These are phyloP conservation scores for Esox lucius DNA, from an alignment of 2,797 vertebrate genomes.

Conservation along the genomic window DNA sequence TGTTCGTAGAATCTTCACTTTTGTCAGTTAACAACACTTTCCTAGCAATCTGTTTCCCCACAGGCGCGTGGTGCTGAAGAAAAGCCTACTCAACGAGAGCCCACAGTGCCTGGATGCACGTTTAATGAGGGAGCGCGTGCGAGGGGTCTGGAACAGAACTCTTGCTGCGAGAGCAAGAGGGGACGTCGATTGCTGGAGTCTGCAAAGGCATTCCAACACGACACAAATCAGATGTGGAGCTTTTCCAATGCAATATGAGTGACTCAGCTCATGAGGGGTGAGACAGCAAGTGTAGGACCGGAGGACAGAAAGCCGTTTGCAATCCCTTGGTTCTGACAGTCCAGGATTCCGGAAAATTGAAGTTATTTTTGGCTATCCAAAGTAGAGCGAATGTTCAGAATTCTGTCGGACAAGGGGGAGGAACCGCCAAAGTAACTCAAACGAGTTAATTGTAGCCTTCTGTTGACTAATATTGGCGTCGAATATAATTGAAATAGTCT, in stretches of 20 bases:
- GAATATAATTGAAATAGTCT: background rate
- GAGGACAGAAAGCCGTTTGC: background rate
- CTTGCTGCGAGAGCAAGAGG: background rate
- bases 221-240: slow-evolving; percentile 12
- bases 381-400: slow-evolving; percentile 16
- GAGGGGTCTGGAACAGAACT: slow-evolving; percentile 6
- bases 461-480: slow-evolving; percentile 1
- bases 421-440: slow-evolving; percentile 1
- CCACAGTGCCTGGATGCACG: slow-evolving; percentile 16
- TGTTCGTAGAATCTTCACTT: background rate
- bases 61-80: background rate
- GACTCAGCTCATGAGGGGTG: slow-evolving; percentile 18
- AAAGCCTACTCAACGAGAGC: slow-evolving; percentile 1
- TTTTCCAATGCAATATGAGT: slow-evolving; percentile 14
- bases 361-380: slow-evolving; percentile 3
- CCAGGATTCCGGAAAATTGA: slow-evolving; percentile 10
- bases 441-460: background rate
- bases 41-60: background rate
- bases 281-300: background rate
- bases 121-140: slow-evolving; percentile 19
- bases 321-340: background rate
- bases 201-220: slow-evolving; percentile 7
- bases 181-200: slow-evolving; percentile 1
- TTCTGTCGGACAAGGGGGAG: slow-evolving; percentile 5
- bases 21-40: slow-evolving; percentile 8